Percentiles rank a stretch among this genome's conserved stretches.
These are phyloP conservation scores for Lacanobia oleracea DNA, from an alignment of 2,888 invertebrate genomes.

Conservation along the genomic window DNA sequence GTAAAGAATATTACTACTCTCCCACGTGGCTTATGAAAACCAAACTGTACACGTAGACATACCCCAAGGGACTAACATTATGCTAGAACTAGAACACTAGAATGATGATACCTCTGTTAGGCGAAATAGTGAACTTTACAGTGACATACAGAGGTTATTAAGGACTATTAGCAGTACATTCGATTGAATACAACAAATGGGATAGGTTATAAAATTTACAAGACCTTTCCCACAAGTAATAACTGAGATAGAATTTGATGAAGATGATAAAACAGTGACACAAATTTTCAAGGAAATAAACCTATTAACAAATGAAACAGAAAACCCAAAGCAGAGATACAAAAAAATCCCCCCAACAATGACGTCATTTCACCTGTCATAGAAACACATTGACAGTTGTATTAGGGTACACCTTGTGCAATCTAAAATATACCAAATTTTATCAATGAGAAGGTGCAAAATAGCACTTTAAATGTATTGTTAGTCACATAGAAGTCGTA, in stretches of 20 bases:
- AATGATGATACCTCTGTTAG: not conserved
- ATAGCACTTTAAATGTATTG: constrained; percentile 17
- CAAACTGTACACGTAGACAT: not conserved
- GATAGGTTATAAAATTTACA: no score
- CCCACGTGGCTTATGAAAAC: not conserved
- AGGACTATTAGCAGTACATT: not conserved
- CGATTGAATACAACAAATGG: not conserved
- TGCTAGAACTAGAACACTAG: no score
- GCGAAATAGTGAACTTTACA: not conserved
- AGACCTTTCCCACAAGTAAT: not conserved
- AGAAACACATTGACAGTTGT: constrained; percentile 41
- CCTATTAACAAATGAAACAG: constrained; percentile 5
- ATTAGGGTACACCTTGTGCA: constrained; percentile 10
- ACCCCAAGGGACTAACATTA: not conserved
- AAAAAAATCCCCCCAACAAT: constrained; percentile 4
- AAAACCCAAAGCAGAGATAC: not conserved
- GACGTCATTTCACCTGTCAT: constrained; percentile 58
- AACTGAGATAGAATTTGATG: not conserved
- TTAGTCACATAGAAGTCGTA: constrained; percentile 18
- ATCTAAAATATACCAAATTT: constrained; percentile 40
- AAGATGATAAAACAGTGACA: not conserved
- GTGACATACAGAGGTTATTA: not conserved
- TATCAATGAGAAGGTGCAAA: constrained; percentile 42
- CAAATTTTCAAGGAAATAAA: not conserved
- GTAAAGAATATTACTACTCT: not conserved